These are phyloP conservation scores for Crenuchus spilurus DNA, from an alignment of 2,797 vertebrate genomes.

Conservation along the genomic window DNA sequence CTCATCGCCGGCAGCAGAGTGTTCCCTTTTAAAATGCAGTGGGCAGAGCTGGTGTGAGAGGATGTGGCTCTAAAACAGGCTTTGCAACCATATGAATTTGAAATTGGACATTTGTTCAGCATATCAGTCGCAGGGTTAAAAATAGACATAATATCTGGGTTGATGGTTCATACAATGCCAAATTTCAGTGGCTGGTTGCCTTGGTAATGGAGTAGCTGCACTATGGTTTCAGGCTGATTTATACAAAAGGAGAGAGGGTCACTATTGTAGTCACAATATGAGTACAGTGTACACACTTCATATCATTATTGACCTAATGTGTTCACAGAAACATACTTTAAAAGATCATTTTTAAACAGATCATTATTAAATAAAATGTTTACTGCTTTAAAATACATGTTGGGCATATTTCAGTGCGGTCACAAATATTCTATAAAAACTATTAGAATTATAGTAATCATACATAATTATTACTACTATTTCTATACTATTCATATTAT, in stretches of 20 bases:
- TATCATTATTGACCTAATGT: not conserved
- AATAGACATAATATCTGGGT: slow-evolving; percentile 7
- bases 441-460: no score
- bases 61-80: slow-evolving; percentile 10
- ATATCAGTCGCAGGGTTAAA: slow-evolving; percentile 17
- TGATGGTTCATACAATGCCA: slow-evolving; percentile 20
- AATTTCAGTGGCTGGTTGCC: not conserved
- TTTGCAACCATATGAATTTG: not conserved
- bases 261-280: no score
- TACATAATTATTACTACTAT: no score
- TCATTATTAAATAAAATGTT: no score
- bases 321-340: no score
- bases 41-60: slow-evolving; percentile 26
- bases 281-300: not conserved
- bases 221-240: not conserved
- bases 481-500: no score
- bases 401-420: no score
- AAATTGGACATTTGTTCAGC: not conserved
- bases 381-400: no score
- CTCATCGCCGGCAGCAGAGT: slow-evolving; percentile 43
- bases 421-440: no score
- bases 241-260: not conserved
- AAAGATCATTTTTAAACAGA: no score
- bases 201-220: not conserved
- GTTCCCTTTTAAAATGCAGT: slow-evolving; percentile 40